Base-by-base conservation (phyloP, 2,888 invertebrate species). In the Limnephilus marmoratus region DNA sequence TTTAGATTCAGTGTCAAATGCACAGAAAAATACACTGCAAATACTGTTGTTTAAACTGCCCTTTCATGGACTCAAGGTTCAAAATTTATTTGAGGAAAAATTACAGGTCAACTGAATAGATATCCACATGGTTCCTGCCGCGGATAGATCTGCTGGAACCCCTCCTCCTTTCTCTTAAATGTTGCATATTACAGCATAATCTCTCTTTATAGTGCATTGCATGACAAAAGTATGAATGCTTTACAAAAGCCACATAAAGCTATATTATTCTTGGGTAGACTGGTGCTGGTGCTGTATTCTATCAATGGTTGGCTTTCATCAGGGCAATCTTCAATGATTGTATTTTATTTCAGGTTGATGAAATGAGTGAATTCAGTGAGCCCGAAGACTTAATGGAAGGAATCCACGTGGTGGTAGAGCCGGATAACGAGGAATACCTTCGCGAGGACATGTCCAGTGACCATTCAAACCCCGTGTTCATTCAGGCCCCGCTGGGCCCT, bases 351-450 rank as follows among this genome's bases (percentile, higher is more conserved):
- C 95, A 96, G 94, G 94, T 96, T 93, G 96, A 97, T 86, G 97
- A 96, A 93, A 97, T 97, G 94, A 97, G 97, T 93, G 98, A 98
- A 95, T 98, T 98, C 95, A 98, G 98, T 94, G 98, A 98, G 94
- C 97, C 98, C 0, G 98, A 98, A 95, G 98, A 98, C 95, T 96
- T 98, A 95, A 97, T 98, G 97, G 98, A 98, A 94, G 98, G 98
- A 87, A 98, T 98, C 94, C 97, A 98, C 94, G 97, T 97, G 94
- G 97, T 98, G 24, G 98, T 98, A 94, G 97, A 97, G 94, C 97
- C 96, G 81, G 96, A 95, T 83, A 95, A 95, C 94, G 85, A 94
- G 93, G 82, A 94, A 93, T 94, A 90, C 83, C 68, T 94, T 11
- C 93, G 93, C 68, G 94, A 93, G 49, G 93, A 93, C 31, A 41